Evolutionary conservation across 2,113 vertebrate genomes (phyloP), one percentile per base, ranked within the genome.

Genomic region (Heloderma charlesbogerti): DNA sequence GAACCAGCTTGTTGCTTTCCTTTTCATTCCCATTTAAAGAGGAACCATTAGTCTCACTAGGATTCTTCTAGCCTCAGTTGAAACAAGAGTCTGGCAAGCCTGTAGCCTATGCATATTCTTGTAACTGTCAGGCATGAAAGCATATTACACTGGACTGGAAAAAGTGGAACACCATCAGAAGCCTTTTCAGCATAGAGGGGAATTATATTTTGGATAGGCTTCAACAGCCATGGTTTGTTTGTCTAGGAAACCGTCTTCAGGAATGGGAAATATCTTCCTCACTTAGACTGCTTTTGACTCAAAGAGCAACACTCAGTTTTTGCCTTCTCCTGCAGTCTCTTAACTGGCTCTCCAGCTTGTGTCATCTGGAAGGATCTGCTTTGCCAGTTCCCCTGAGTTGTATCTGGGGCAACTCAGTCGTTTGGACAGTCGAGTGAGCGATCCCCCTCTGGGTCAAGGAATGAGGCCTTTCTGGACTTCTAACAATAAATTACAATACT

Each of bases 161-260:
- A 20, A 54, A 72, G 88, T 43, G 20, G 79, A 37, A 94, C 54
- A 83, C 0, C 8, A 86, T 72, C 8, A 45, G 51, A 78, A 16
- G 3, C 91, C 77, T 37, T 90, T 91, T 89, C 51, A 87, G 79
- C 57, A 5, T 43, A 87, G 10, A 82, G 8, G 84, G 51, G 67
- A 37, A n/a, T 87, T 88, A 89, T 80, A 74, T 84, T 91, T 72
- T 93, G 80, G 22, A 60, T 37, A 84, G 1, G 81, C 91, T 84
- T 77, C 91, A 92, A 85, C 34, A 91, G 94, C 2, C n/a, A 88
- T 67, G 16, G 0, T 71, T 12, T 80, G 4, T 88, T 93, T 94
- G 92, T 75, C 77, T 83, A 87, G 60, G 93, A 94, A 93, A 89
- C 40, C 0, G 20, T 60, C 69, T 94, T 93, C 66, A 88, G 83